Evolutionary conservation across 2,888 invertebrate genomes (phyloP).

Genomic region (Archaeoteleia sp.): DNA sequence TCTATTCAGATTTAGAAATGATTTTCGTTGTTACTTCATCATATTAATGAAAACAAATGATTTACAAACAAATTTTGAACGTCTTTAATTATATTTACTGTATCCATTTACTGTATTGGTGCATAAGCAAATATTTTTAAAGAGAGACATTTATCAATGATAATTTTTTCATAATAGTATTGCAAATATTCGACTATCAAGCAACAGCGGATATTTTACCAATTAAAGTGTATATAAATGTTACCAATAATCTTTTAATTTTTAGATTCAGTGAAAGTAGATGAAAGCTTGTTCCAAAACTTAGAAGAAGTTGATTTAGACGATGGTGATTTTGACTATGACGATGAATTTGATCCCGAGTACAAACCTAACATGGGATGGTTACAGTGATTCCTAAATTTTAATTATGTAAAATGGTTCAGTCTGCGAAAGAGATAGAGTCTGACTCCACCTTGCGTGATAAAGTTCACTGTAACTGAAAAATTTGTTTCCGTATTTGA

Average conservation of each 20-base stretch:
- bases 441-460: too few species aligned
- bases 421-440: too few species aligned
- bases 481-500: conserved; percentile 22
- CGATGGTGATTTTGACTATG: conserved; percentile 82
- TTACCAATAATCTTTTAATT: too few species aligned
- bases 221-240: not conserved
- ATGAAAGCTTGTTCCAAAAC: conserved; percentile 94
- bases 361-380: conserved; percentile 76
- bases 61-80: too few species aligned
- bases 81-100: conserved; percentile 11
- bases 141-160: too few species aligned
- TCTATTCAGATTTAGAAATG: too few species aligned
- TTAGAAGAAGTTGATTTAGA: conserved; percentile 87
- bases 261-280: conserved; percentile 89
- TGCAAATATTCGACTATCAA: too few species aligned
- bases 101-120: too few species aligned
- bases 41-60: not conserved
- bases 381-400: conserved; percentile 65
- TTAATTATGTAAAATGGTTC: too few species aligned
- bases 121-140: too few species aligned
- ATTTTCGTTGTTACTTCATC: not conserved
- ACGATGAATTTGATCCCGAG: conserved; percentile 79
- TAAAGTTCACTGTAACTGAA: too few species aligned
- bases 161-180: too few species aligned
- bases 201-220: not conserved